Percentiles rank a stretch among this genome's conserved stretches.
Conservation (phyloP, 2,888 invertebrate species). For the Sarcophaga caerulescens region DNA sequence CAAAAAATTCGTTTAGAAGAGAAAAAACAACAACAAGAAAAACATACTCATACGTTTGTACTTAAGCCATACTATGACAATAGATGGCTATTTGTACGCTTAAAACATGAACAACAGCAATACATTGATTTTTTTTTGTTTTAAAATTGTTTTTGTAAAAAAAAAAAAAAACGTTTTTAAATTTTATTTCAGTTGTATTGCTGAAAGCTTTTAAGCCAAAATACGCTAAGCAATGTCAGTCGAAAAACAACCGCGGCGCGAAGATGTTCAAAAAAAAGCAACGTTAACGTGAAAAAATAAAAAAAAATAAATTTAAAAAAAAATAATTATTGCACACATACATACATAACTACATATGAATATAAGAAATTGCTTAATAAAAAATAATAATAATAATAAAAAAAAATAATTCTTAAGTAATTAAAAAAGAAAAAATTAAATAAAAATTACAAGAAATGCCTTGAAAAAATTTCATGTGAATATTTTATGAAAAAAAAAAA, state of each 20-base stretch:
- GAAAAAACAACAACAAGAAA: conserved; percentile 32
- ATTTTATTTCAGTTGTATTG: conserved; percentile 44
- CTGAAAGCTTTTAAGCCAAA: conserved; percentile 66
- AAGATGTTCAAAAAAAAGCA: conserved; percentile 65
- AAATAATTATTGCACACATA: not conserved
- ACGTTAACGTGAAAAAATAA: conserved; percentile 48
- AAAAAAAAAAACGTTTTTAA: conserved; percentile 29
- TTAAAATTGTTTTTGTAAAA: conserved; percentile 18
- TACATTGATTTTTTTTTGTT: conserved; percentile 56
- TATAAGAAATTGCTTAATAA: not conserved
- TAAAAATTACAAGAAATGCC: too few species aligned
- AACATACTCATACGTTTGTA: conserved; percentile 28
- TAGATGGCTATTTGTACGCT: conserved; percentile 41
- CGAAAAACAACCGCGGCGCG: conserved; percentile 67
- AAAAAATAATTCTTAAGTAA: conserved; percentile 6
- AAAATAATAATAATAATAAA: not conserved
- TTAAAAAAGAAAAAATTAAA: too few species aligned
- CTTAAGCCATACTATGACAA: conserved; percentile 68
- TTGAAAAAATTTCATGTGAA: not conserved
- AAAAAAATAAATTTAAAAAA: conserved; percentile 23
- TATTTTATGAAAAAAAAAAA: conserved; percentile 15
- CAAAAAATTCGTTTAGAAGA: conserved; percentile 24
- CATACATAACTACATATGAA: not conserved
- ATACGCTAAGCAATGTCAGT: conserved; percentile 65
- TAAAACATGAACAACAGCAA: conserved; percentile 48